Conservation (phyloP, 2,797 vertebrate genomes). For the Manis crassicaudata region DNA sequence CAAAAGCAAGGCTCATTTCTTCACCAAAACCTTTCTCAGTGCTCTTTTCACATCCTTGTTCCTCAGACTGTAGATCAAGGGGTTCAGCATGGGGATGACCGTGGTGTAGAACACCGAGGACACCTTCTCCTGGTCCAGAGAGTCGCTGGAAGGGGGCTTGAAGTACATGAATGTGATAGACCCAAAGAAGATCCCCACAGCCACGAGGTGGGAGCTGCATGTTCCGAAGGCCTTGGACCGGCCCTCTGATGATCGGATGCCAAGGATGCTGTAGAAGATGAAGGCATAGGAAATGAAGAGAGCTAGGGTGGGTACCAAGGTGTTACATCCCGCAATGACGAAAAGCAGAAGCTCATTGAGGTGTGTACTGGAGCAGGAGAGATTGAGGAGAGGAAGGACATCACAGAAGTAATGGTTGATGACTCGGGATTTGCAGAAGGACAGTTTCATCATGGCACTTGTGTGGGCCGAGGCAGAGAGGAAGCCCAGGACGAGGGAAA, state of each 20-base stretch:
- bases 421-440: conserved; percentile 33
- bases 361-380: conserved; percentile 38
- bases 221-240: conserved; percentile 56
- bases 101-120: conserved; percentile 63
- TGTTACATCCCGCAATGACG: conserved; percentile 24
- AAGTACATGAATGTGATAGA: conserved; percentile 67
- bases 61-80: conserved; percentile 61
- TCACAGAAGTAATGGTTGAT: conserved; percentile 63
- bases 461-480: not conserved
- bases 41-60: conserved; percentile 67
- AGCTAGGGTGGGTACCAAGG: conserved; percentile 16
- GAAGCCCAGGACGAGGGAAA: not conserved
- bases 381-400: conserved; percentile 26
- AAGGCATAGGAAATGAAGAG: conserved; percentile 52
- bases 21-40: not conserved
- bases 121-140: conserved; percentile 53
- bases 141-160: conserved; percentile 45
- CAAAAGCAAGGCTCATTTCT: not conserved
- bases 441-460: conserved; percentile 1
- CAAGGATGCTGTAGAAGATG: conserved; percentile 48
- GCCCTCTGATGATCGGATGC: not conserved
- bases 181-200: conserved; percentile 61
- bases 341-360: conserved; percentile 28
- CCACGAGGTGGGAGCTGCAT: conserved; percentile 55
- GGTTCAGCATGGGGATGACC: conserved; percentile 64